Percentiles rank a stretch among this genome's conserved stretches.
Conservation (phyloP, 2,113 vertebrate species). For the Panurus biarmicus region DNA sequence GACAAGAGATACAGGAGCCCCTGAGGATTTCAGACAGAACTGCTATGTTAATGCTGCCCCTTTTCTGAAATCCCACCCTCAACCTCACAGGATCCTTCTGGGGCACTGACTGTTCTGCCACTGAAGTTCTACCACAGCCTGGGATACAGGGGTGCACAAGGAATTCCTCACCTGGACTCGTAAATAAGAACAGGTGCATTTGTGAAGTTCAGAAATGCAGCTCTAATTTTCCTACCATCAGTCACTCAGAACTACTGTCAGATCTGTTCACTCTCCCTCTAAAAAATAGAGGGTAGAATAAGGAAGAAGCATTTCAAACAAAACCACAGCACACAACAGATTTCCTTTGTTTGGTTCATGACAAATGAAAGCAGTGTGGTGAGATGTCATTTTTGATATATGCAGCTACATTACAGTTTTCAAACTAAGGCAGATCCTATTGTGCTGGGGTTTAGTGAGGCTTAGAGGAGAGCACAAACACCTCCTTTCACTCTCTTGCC, state of each 20-base stretch:
- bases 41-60: not conserved
- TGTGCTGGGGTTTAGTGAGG: accelerated
- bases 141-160: not conserved
- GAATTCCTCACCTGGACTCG: not conserved
- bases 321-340: not conserved
- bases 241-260: not conserved
- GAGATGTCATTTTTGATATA: not conserved
- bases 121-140: not conserved
- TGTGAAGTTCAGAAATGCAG: not conserved
- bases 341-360: not conserved
- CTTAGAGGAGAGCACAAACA: not conserved
- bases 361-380: not conserved
- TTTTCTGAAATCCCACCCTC: not conserved
- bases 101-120: not conserved
- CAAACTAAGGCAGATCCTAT: not conserved
- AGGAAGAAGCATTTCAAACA: not conserved
- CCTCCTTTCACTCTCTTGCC: not conserved
- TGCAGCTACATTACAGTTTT: not conserved
- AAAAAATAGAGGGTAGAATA: not conserved
- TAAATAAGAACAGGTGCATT: not conserved
- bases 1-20: not conserved
- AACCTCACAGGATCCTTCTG: not conserved
- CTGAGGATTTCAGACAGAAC: not conserved
- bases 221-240: not conserved
- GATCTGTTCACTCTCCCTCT: not conserved